Conservation (phyloP, 2,888 invertebrate genomes). For the Cancer borealis region DNA sequence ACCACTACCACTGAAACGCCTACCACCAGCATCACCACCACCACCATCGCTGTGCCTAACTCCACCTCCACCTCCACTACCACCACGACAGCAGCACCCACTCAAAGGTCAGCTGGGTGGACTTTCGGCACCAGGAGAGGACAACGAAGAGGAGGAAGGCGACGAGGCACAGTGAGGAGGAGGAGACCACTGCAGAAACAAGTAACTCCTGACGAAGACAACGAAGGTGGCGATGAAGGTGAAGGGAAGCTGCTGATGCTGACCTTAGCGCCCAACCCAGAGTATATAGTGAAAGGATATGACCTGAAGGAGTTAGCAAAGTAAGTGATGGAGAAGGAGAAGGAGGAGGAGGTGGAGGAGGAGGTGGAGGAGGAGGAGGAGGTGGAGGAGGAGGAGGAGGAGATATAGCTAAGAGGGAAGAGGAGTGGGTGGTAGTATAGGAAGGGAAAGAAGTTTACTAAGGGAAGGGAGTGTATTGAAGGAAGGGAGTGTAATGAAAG, state of each 20-base stretch:
- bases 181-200: neutral
- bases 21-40: slow-evolving; percentile 31
- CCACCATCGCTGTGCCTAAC: neutral
- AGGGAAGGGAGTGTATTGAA: too few relatives aligned
- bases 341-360: neutral
- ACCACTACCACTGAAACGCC: neutral
- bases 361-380: neutral
- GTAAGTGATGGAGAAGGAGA: slow-evolving; percentile 49
- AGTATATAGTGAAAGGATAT: slow-evolving; percentile 77
- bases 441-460: neutral
- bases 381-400: neutral
- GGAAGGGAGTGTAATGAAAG: too few relatives aligned
- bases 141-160: neutral
- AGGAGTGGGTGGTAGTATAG: neutral
- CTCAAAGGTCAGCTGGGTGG: slow-evolving; percentile 41
- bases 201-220: neutral
- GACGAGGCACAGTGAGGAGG: neutral
- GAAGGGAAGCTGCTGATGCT: slow-evolving; percentile 55
- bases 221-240: neutral
- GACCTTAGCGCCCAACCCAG: slow-evolving; percentile 72
- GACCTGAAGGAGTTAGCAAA: slow-evolving; percentile 76
- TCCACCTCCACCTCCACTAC: slow-evolving; percentile 43
- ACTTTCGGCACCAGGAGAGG: slow-evolving; percentile 46
- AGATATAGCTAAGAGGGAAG: neutral
- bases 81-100: slow-evolving; percentile 35